These are phyloP conservation scores for Philaenus spumarius DNA, from an alignment of 1,140 invertebrate species.

Conservation along the genomic window DNA sequence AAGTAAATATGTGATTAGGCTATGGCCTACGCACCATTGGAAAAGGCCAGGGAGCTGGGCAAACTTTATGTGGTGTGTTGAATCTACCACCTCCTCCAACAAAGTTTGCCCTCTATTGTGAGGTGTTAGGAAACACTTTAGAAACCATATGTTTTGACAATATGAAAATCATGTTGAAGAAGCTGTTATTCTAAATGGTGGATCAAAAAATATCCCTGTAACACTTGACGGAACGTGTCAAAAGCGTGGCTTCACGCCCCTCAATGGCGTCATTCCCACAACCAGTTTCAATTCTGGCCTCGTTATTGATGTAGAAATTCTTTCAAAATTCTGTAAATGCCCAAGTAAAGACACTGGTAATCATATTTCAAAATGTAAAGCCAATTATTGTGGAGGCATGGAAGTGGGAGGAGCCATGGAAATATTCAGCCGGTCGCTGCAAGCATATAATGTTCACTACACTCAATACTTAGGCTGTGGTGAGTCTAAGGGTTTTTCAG, in stretches of 20 bases:
- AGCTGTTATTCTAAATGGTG: slow-evolving; percentile 15
- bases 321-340: slow-evolving; percentile 21
- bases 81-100: background rate
- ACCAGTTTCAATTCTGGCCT: slow-evolving; percentile 19
- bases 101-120: background rate
- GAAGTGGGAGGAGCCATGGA: slow-evolving; percentile 18
- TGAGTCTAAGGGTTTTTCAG: slow-evolving; percentile 16
- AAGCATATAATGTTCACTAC: slow-evolving; percentile 19
- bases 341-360: background rate
- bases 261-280: slow-evolving; percentile 20
- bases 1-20: slow-evolving; percentile 17
- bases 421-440: slow-evolving; percentile 24
- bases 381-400: slow-evolving; percentile 28
- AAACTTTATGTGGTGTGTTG: slow-evolving; percentile 11
- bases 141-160: background rate
- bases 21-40: slow-evolving; percentile 12
- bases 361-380: slow-evolving; percentile 17
- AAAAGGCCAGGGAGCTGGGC: slow-evolving; percentile 5
- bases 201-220: slow-evolving; percentile 13
- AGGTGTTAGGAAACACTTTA: background rate
- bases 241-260: slow-evolving; percentile 20
- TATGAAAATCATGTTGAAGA: slow-evolving; percentile 12
- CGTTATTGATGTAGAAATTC: slow-evolving; percentile 17
- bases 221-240: slow-evolving; percentile 23
- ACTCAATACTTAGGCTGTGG: slow-evolving; percentile 24